Conservation (phyloP, 2,888 invertebrate genomes). For the Sarcophaga rosellei region DNA sequence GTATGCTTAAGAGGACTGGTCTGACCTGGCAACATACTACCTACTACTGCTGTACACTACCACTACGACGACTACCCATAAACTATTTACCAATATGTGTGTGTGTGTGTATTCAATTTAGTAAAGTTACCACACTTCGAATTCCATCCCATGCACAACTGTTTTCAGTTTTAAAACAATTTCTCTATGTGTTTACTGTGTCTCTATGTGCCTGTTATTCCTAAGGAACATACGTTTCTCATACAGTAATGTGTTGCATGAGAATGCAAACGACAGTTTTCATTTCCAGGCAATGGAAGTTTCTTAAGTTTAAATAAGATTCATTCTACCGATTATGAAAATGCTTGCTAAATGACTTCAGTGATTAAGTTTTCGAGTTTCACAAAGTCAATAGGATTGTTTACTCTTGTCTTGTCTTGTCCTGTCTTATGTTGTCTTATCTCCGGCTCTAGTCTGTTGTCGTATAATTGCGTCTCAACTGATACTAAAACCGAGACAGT, state of each 20-base stretch:
- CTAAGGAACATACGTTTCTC: neutral
- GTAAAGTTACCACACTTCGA: too few species aligned
- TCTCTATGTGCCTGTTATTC: neutral
- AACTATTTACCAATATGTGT: neutral
- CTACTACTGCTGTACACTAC: too few species aligned
- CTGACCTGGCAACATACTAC: too few species aligned
- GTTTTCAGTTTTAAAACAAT: too few species aligned
- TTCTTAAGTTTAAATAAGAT: neutral
- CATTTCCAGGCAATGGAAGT: neutral
- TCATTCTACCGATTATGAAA: neutral
- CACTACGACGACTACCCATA: too few species aligned
- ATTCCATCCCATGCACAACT: too few species aligned
- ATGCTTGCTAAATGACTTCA: neutral
- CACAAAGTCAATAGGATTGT: conserved; percentile 1
- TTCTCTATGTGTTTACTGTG: neutral
- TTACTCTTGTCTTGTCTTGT: neutral
- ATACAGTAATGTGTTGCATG: neutral
- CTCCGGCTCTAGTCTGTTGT: too few species aligned
- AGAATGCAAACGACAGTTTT: neutral
- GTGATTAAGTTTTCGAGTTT: neutral
- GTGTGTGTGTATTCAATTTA: neutral
- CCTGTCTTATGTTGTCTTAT: neutral
- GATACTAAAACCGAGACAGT: neutral
- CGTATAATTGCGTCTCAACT: neutral
- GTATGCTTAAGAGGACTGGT: too few species aligned